These are phyloP conservation scores for Triplophysa rosa DNA, from an alignment of 2,113 vertebrate species.

Conservation along the genomic window DNA sequence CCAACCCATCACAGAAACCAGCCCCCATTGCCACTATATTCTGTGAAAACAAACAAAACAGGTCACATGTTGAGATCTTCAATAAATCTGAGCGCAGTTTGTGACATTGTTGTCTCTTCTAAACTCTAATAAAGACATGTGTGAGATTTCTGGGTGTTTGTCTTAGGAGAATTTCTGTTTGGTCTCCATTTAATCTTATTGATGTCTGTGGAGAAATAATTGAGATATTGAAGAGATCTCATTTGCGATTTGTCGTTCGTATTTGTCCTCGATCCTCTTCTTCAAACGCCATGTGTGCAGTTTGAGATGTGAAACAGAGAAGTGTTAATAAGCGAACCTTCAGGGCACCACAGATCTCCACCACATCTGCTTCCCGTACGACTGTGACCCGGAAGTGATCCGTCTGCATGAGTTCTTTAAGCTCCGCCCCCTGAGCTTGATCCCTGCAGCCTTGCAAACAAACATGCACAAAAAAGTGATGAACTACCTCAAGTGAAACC, in stretches of 20 bases:
- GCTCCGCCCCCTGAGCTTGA: slow-evolving; percentile 75
- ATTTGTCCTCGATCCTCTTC: no score
- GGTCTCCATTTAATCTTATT: no score
- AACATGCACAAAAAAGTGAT: not conserved
- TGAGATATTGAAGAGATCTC: no score
- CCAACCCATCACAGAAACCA: slow-evolving; percentile 94
- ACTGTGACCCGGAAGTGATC: slow-evolving; percentile 89
- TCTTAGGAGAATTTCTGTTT: no score
- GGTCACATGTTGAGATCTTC: no score
- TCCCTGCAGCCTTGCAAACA: slow-evolving; percentile 83
- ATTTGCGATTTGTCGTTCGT: no score
- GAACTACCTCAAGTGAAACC: not conserved
- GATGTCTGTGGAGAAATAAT: no score
- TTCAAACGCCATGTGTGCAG: no score
- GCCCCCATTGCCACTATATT: slow-evolving; percentile 93
- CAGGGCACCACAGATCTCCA: slow-evolving; percentile 95
- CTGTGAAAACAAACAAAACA: slow-evolving; percentile 63
- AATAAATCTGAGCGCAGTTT: no score
- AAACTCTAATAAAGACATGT: no score
- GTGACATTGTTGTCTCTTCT: no score
- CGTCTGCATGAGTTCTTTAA: slow-evolving; percentile 96
- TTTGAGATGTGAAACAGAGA: not conserved
- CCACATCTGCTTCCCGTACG: slow-evolving; percentile 88
- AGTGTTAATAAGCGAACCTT: slow-evolving; percentile 77
- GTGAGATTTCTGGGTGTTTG: no score